A percentile compares a stretch with the other conserved stretches of the same genome.
Evolutionary conservation across 2,797 vertebrate genomes (phyloP).

Genomic region (Rhinatrema bivittatum): DNA sequence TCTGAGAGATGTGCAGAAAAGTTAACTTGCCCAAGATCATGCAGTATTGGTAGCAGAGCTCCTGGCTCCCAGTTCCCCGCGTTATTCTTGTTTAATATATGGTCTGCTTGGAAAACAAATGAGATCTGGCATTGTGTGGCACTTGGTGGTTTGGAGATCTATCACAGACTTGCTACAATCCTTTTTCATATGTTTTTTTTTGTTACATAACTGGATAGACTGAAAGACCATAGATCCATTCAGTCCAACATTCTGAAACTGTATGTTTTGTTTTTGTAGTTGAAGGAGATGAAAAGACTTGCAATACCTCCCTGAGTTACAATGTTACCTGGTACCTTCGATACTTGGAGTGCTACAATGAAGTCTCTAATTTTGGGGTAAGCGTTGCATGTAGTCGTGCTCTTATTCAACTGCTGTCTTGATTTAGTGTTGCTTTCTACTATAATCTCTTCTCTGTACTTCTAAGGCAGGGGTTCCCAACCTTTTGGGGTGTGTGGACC

Average conservation of each 20-base stretch:
- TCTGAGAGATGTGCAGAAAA: not conserved
- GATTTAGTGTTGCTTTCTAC: no score
- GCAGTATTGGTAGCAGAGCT: no score
- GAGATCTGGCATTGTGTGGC: not conserved
- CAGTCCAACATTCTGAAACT: no score
- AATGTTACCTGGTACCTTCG: conserved; percentile 91
- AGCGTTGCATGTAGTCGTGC: no score
- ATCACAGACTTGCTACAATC: no score
- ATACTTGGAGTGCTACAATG: conserved; percentile 89
- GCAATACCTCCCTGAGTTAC: conserved; percentile 61
- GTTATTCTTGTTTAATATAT: not conserved
- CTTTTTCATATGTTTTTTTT: no score
- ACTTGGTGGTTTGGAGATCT: no score
- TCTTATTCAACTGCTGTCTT: no score
- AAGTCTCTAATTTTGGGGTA: conserved; percentile 87
- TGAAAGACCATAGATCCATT: not conserved
- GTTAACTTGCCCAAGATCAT: not conserved
- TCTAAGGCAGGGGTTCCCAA: no score
- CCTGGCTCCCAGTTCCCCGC: not conserved
- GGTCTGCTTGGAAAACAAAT: not conserved
- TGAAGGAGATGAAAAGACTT: conserved; percentile 61
- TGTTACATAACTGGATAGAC: no score
- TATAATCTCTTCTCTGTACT: no score
- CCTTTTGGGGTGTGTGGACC: no score
- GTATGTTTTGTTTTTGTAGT: conserved; percentile 49